Conservation (phyloP, 2,888 invertebrate species). For the Lepas anatifera region DNA sequence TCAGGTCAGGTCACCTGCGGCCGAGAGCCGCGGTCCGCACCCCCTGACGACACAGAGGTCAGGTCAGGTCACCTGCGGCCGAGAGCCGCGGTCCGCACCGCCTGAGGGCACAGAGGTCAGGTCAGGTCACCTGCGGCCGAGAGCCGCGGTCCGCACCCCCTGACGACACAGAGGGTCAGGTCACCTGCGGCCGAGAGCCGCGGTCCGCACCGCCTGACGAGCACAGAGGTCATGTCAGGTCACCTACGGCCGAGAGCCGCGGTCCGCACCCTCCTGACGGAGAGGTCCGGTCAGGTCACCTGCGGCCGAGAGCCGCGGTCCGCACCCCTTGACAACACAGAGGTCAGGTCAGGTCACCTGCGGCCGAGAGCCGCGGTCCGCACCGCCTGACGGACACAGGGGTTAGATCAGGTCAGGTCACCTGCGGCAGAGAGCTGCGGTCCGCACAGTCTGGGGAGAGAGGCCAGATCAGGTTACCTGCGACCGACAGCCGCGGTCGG, state of each 20-base stretch:
- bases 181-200: conserved; percentile 51
- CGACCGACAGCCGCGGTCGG: conserved; percentile 52
- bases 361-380: too few relatives aligned
- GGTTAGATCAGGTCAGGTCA: conserved; percentile 65
- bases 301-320: conserved; percentile 59
- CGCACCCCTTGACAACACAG: conserved; percentile 54
- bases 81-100: too few relatives aligned
- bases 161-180: conserved; percentile 48
- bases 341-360: conserved; percentile 27
- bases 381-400: conserved; percentile 39
- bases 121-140: conserved; percentile 48
- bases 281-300: conserved; percentile 66
- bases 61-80: too few relatives aligned
- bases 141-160: conserved; percentile 57
- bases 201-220: conserved; percentile 53
- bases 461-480: conserved; percentile 48
- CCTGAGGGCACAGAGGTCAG: conserved; percentile 49
- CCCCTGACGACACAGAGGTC: conserved; percentile 50
- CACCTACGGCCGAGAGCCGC: neutral
- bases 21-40: conserved; percentile 56
- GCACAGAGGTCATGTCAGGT: neutral
- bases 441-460: conserved; percentile 57
- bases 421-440: conserved; percentile 43
- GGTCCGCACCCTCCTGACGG: conserved; percentile 36
- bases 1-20: conserved; percentile 62